Conservation (phyloP, 2,113 vertebrate species). For the Rhynchopsitta pachyrhyncha region DNA sequence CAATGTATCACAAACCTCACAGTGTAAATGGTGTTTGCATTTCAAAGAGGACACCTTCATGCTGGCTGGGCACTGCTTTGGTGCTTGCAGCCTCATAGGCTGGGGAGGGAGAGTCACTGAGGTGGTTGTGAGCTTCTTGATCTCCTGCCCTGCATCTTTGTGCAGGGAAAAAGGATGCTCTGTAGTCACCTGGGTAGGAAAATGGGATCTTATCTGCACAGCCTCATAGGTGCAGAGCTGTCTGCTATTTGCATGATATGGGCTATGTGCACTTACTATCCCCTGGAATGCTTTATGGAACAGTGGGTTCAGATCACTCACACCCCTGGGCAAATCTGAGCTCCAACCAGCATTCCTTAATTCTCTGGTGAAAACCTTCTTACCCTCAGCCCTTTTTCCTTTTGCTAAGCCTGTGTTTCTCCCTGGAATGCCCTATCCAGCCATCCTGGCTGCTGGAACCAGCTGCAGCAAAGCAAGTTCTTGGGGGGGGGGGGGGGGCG, state of each 20-base stretch:
- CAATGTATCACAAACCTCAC: neutral
- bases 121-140: accelerated
- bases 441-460: neutral
- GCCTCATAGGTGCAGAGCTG: accelerated
- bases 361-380: neutral
- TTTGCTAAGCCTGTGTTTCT: accelerated
- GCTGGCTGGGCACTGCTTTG: neutral
- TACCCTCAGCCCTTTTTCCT: neutral
- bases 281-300: neutral
- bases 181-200: neutral
- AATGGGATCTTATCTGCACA: neutral
- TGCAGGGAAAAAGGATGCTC: neutral
- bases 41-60: neutral
- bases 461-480: neutral
- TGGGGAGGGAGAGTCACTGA: neutral
- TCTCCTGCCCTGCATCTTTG: accelerated
- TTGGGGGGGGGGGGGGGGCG: neutral
- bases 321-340: neutral
- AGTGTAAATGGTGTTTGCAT: neutral
- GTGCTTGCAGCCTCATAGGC: accelerated
- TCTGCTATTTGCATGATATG: accelerated
- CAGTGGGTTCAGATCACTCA: neutral
- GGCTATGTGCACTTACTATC: neutral
- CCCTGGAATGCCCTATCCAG: neutral
- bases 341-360: neutral